These are phyloP conservation scores for Syngnathus rostellatus DNA, from an alignment of 2,797 vertebrate species.

Conservation along the genomic window DNA sequence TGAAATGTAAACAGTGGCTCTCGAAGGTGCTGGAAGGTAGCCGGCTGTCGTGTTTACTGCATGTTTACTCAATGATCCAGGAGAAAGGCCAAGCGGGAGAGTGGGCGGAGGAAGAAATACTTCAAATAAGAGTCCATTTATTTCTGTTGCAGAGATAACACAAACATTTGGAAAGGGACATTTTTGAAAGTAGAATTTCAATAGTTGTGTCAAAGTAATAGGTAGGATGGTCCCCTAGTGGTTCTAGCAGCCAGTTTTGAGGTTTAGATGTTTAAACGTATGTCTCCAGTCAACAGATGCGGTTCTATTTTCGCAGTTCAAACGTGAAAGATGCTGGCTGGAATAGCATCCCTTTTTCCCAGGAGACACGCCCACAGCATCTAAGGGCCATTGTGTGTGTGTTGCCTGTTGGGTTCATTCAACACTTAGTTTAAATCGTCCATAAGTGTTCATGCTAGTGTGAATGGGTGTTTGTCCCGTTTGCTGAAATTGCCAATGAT, in stretches of 20 bases:
- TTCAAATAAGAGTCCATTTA: neutral
- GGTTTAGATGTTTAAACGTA: too few species aligned
- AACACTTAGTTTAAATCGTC: too few species aligned
- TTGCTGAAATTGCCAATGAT: too few species aligned
- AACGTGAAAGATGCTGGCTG: too few species aligned
- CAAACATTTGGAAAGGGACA: neutral
- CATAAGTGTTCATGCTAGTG: too few species aligned
- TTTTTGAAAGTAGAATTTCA: neutral
- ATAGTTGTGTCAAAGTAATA: neutral
- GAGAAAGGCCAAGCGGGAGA: slow-evolving; percentile 2
- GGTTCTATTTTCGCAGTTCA: neutral
- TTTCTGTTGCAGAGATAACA: neutral
- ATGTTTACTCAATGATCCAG: slow-evolving; percentile 11
- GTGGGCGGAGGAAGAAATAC: neutral
- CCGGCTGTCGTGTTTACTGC: neutral
- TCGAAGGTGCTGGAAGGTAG: neutral
- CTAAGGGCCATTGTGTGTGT: too few species aligned
- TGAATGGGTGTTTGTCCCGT: too few species aligned
- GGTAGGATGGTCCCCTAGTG: too few species aligned
- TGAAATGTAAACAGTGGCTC: slow-evolving; percentile 31
- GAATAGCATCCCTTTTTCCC: too few species aligned
- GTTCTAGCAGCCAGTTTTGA: too few species aligned
- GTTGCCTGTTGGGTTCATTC: too few species aligned
- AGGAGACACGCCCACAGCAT: too few species aligned
- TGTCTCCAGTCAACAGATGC: neutral